Evolutionary conservation across 2,888 invertebrate genomes (phyloP).

Genomic region (Asteroscopus sphinx): DNA sequence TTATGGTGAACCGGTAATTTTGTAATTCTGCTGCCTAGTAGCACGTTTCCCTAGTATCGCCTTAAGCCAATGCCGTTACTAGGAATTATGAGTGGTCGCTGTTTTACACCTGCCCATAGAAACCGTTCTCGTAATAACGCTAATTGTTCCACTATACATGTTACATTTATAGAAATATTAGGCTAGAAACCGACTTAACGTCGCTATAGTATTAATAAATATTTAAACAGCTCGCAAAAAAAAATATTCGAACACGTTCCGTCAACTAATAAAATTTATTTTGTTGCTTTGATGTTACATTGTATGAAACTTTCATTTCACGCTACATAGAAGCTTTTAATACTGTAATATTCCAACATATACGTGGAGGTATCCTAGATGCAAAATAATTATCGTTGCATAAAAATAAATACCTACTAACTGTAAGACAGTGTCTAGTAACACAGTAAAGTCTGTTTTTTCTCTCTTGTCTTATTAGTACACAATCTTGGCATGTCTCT

Average conservation of each 20-base stretch:
- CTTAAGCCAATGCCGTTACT: constrained; percentile 85
- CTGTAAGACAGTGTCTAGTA: constrained; percentile 20
- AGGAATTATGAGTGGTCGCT: constrained; percentile 83
- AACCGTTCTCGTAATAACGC: constrained; percentile 84
- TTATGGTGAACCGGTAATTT: constrained; percentile 83
- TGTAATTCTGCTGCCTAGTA: constrained; percentile 83
- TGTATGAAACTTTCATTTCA: constrained; percentile 8
- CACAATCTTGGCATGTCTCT: too few relatives aligned
- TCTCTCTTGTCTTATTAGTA: too few relatives aligned
- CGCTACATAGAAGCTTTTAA: constrained; percentile 13
- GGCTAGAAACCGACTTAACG: constrained; percentile 49
- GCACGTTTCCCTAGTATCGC: constrained; percentile 84
- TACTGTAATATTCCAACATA: constrained; percentile 6
- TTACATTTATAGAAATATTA: constrained; percentile 61
- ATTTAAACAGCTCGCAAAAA: constrained; percentile 36
- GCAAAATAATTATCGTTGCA: constrained; percentile 23
- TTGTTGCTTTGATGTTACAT: constrained; percentile 12
- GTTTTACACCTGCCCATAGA: constrained; percentile 84
- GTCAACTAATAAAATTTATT: constrained; percentile 30
- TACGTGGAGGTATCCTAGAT: constrained; percentile 6
- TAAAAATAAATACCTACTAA: constrained; percentile 9
- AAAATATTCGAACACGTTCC: constrained; percentile 25
- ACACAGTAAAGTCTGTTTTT: too few relatives aligned
- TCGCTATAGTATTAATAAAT: constrained; percentile 32
- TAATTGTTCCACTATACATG: constrained; percentile 77